Percentiles rank a stretch among this genome's conserved stretches.
Conservation (phyloP, 2,797 vertebrate species). For the Hipposideros larvatus region DNA sequence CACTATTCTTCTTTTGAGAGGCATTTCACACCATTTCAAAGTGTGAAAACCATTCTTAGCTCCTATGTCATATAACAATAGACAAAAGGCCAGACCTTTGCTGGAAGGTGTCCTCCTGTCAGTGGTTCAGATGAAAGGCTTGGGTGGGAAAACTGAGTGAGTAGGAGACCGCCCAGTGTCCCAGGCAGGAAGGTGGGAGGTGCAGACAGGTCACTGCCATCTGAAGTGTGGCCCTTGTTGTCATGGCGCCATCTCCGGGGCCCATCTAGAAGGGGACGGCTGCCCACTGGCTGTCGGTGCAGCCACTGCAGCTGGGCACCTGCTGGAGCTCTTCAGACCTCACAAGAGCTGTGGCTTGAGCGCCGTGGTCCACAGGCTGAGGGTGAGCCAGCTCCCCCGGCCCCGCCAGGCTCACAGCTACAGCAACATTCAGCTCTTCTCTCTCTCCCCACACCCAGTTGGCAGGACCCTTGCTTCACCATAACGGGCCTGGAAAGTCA, state of each 20-base stretch:
- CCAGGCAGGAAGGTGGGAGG: neutral
- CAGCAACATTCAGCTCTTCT: neutral
- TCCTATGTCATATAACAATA: neutral
- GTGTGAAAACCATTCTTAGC: neutral
- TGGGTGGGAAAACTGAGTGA: neutral
- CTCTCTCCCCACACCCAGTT: neutral
- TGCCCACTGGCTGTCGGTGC: neutral
- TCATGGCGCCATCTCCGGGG: neutral
- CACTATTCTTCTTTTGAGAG: neutral
- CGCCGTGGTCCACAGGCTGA: accelerated
- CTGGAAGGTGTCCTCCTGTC: neutral
- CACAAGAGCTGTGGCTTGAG: neutral
- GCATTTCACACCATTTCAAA: neutral
- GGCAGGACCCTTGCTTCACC: neutral
- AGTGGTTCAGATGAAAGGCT: neutral
- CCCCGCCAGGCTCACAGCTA: neutral
- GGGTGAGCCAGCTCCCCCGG: neutral
- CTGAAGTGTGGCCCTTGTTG: neutral
- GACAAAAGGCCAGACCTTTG: neutral
- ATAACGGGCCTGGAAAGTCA: neutral
- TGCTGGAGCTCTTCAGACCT: neutral
- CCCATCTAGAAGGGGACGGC: neutral
- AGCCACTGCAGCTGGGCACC: neutral
- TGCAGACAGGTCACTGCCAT: neutral
- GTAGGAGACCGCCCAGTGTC: neutral